phyloP scores from a whole-genome alignment of 2,113 vertebrate species.

The Chamaea fasciata region DNA sequence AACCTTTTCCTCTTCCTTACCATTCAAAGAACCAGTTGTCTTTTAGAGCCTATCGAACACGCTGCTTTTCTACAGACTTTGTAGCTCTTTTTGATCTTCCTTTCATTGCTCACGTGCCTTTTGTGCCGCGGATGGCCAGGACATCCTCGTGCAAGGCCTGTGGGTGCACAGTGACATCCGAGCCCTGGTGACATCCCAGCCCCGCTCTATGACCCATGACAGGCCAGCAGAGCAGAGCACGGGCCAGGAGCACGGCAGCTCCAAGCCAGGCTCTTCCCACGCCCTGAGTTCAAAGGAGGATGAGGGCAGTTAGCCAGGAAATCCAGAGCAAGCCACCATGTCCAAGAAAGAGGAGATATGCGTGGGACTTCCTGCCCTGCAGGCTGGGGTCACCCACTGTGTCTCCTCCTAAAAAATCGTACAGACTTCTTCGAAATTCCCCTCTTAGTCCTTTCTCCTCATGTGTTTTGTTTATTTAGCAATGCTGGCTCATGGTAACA shows the following conservation, averaged over 20 bases:
- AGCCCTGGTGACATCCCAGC: fast-evolving
- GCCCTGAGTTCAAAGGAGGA: background rate
- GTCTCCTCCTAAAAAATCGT: background rate
- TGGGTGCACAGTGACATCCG: fast-evolving
- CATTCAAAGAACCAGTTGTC: background rate
- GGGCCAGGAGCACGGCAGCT: background rate
- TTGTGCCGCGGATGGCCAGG: fast-evolving
- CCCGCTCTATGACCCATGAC: background rate
- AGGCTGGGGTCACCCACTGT: background rate
- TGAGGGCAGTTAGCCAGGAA: background rate
- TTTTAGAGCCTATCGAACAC: background rate
- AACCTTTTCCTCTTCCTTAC: background rate
- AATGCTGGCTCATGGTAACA: background rate
- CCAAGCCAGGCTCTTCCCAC: background rate
- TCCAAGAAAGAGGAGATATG: background rate
- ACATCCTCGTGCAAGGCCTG: fast-evolving
- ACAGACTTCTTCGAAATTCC: background rate
- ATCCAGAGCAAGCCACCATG: background rate
- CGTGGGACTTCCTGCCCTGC: background rate
- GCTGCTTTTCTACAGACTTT: background rate
- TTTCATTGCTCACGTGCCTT: background rate
- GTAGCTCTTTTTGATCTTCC: background rate
- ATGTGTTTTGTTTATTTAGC: background rate
- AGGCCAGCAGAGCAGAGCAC: background rate
- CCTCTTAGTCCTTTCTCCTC: background rate